phyloP scores from a whole-genome alignment of 2,797 vertebrate genomes.

The Hemibagrus guttatus region DNA sequence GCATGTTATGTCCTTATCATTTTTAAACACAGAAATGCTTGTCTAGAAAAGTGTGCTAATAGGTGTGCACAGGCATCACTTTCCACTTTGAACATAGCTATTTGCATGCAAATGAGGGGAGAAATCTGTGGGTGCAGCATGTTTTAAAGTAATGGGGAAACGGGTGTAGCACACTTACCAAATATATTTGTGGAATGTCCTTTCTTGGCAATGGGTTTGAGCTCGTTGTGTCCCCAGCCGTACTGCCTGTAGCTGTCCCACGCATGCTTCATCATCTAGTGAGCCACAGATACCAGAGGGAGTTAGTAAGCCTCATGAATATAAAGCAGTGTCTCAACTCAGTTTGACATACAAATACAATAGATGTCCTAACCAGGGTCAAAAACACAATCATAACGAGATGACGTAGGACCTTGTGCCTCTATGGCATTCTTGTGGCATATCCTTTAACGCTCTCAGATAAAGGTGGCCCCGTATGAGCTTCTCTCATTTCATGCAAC shows the following conservation, averaged over 20 bases:
- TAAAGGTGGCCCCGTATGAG: neutral
- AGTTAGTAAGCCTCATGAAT: conserved; percentile 34
- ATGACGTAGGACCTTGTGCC: neutral
- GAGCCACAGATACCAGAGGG: conserved; percentile 40
- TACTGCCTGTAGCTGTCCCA: conserved; percentile 97
- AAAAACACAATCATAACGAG: conserved; percentile 21
- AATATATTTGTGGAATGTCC: conserved; percentile 99
- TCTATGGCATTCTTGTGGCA: neutral
- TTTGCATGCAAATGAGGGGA: conserved; percentile 54
- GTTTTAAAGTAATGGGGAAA: neutral
- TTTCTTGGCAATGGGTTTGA: conserved; percentile 97
- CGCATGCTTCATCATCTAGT: conserved; percentile 98
- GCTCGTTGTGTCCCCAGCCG: conserved; percentile 99
- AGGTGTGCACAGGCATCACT: conserved; percentile 26
- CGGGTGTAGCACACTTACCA: conserved; percentile 78
- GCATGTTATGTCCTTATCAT: neutral
- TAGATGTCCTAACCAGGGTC: conserved; percentile 13
- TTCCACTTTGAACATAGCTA: conserved; percentile 23
- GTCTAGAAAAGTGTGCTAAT: neutral
- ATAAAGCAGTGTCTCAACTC: conserved; percentile 21
- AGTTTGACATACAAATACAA: conserved; percentile 24
- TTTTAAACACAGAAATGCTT: neutral
- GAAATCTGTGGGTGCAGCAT: conserved; percentile 16
- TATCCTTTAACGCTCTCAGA: conserved; percentile 6
- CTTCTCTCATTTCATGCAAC: conserved; percentile 23